These are phyloP conservation scores for Sphenopsis melanotis DNA, from an alignment of 2,797 vertebrate species.

Conservation along the genomic window DNA sequence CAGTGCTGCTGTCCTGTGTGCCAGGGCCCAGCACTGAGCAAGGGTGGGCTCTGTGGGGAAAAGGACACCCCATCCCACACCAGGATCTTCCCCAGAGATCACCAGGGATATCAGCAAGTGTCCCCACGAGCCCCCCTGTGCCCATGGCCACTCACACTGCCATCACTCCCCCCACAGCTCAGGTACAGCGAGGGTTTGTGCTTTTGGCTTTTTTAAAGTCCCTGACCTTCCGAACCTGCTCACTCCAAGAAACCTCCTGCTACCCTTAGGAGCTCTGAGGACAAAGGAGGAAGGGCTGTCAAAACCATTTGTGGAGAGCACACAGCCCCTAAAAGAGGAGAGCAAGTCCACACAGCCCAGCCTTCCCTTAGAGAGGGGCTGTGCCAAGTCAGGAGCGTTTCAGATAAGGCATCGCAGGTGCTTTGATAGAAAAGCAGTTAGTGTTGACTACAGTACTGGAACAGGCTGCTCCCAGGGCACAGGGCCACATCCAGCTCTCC, in stretches of 20 bases:
- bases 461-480: not conserved
- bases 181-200: not conserved
- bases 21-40: not conserved
- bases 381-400: slow-evolving; percentile 13
- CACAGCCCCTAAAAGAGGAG: not conserved
- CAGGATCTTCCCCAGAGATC: not conserved
- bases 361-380: not conserved
- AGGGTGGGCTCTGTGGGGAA: not conserved
- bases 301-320: not conserved
- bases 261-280: not conserved
- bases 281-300: not conserved
- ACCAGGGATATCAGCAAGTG: not conserved
- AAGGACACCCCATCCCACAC: not conserved
- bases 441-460: slow-evolving; percentile 30
- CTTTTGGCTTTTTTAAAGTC: slow-evolving; percentile 22
- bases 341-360: not conserved
- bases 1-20: not conserved
- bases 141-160: not conserved
- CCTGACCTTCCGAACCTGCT: not conserved
- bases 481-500: not conserved
- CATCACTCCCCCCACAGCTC: not conserved
- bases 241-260: slow-evolving; percentile 1
- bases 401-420: slow-evolving; percentile 73
- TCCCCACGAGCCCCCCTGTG: not conserved
- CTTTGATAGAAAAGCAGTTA: slow-evolving; percentile 65